These are phyloP conservation scores for Heliothis peltigera DNA, from an alignment of 2,888 invertebrate genomes.

Conservation along the genomic window DNA sequence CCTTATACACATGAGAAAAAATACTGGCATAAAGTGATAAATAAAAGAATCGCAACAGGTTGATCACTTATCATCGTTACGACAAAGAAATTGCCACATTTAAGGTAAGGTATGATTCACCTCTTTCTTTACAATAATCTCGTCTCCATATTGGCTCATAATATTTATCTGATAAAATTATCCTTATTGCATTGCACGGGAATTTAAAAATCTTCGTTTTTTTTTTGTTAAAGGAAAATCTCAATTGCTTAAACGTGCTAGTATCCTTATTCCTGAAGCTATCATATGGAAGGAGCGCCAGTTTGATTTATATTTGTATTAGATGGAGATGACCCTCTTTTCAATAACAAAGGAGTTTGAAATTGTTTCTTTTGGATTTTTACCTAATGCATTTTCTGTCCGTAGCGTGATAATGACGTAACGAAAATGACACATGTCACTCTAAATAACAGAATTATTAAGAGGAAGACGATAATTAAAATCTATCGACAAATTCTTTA, in stretches of 20 bases:
- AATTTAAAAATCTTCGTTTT: no score
- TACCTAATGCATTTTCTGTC: no score
- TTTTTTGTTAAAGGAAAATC: not conserved
- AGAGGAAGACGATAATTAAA: conserved; percentile 35
- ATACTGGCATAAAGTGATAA: conserved; percentile 30
- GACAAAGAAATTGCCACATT: conserved; percentile 48
- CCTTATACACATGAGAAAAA: conserved; percentile 13
- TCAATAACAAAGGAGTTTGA: no score
- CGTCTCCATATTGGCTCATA: conserved; percentile 25
- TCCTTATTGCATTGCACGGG: conserved; percentile 23
- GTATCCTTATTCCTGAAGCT: no score
- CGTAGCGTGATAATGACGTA: no score
- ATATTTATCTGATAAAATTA: conserved; percentile 41
- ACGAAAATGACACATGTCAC: no score
- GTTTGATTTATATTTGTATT: no score
- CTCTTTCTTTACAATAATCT: conserved; percentile 32
- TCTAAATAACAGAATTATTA: conserved; percentile 5
- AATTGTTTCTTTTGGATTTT: no score
- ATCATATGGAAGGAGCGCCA: no score
- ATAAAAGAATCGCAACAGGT: conserved; percentile 29
- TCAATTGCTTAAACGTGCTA: no score
- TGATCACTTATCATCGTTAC: conserved; percentile 53
- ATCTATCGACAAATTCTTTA: conserved; percentile 25
- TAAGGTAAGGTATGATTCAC: conserved; percentile 49
- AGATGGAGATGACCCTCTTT: no score